Conservation (phyloP, 2,797 vertebrate genomes). For the Chanos chanos region DNA sequence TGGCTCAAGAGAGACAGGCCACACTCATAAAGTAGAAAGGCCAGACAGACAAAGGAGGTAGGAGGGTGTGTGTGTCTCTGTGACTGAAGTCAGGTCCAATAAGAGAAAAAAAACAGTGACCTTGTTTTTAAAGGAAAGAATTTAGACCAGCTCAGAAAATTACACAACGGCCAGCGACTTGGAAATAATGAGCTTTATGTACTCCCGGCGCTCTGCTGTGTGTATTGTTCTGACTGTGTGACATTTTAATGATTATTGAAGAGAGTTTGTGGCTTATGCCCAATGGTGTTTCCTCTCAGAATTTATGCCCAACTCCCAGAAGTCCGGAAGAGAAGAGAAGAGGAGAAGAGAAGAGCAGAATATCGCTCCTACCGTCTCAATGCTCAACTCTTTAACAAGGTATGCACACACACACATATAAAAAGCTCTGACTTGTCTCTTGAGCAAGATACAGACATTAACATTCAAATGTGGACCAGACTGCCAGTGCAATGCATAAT, state of each 20-base stretch:
- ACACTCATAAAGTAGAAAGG: conserved; percentile 13
- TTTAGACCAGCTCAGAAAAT: no score
- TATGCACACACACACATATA: conserved; percentile 43
- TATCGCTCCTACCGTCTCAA: conserved; percentile 79
- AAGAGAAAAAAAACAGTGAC: not conserved
- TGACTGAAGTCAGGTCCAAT: not conserved
- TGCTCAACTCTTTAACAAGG: conserved; percentile 86
- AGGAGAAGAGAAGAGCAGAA: conserved; percentile 76
- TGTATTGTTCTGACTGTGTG: no score
- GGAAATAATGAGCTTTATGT: no score
- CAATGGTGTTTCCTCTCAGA: conserved; percentile 54
- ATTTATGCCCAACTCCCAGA: conserved; percentile 91
- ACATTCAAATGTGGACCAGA: no score
- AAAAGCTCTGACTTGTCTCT: not conserved
- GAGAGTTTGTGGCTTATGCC: no score
- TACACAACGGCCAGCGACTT: no score
- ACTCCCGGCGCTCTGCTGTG: no score
- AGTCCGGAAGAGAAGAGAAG: conserved; percentile 76
- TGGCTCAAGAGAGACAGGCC: conserved; percentile 14
- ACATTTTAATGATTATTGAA: not conserved
- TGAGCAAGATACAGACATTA: not conserved
- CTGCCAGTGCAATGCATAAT: no score
- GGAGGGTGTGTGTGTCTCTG: not conserved
- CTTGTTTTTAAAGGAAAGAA: not conserved
- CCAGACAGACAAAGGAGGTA: conserved; percentile 28